These are phyloP conservation scores for Phortica variegata DNA, from an alignment of 1,140 invertebrate species.

Conservation along the genomic window DNA sequence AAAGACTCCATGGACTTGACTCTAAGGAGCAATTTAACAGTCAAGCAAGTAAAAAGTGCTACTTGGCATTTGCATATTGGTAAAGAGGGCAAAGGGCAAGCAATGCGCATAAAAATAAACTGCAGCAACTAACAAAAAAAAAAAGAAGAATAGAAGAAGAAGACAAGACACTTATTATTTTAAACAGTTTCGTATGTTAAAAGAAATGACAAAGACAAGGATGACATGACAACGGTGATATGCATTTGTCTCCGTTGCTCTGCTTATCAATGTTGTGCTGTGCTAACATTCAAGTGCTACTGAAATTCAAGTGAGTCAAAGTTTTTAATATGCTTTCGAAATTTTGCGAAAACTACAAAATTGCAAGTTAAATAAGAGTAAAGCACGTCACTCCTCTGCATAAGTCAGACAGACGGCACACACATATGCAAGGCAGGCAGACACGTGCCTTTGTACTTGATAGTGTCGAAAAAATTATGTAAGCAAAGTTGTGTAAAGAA, in stretches of 20 bases:
- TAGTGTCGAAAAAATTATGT: slow-evolving; percentile 4
- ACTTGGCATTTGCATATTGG: no score
- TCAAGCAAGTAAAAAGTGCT: no score
- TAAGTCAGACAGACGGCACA: slow-evolving; percentile 2
- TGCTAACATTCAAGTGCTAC: not conserved
- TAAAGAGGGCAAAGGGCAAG: no score
- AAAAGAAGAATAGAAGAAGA: no score
- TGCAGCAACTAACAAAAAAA: no score
- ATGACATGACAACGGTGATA: no score
- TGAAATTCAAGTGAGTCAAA: slow-evolving; percentile 10
- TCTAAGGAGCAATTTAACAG: no score
- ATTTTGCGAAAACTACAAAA: slow-evolving; percentile 19
- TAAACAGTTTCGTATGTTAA: no score
- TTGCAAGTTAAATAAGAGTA: slow-evolving; percentile 39
- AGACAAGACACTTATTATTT: no score
- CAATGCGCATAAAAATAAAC: no score
- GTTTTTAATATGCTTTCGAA: slow-evolving; percentile 40
- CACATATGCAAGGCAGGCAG: not conserved
- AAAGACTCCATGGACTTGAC: no score
- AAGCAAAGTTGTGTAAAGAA: slow-evolving; percentile 3
- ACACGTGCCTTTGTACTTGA: not conserved
- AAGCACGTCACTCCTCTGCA: slow-evolving; percentile 13
- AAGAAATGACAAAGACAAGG: no score
- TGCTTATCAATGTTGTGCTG: not conserved
- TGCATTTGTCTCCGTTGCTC: not conserved